Evolutionary conservation across 1,140 invertebrate species (phyloP), one percentile per base, ranked within the genome.

Genomic region (Drosophila subpulchrella): DNA sequence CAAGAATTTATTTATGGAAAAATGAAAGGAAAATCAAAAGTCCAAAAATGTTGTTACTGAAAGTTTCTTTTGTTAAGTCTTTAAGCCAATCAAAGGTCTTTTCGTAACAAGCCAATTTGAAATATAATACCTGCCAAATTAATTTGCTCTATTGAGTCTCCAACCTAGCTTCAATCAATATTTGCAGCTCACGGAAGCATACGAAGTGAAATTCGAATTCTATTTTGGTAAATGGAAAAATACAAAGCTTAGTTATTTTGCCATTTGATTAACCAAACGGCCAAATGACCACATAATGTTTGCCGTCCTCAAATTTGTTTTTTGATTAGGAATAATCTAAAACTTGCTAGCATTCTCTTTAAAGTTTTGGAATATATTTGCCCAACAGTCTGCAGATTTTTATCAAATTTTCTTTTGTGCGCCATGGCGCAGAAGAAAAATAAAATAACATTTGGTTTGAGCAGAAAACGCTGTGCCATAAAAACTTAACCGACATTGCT

Each of bases 401-500:
- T 82, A 78, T 82, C 76, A 82, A 82, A 61, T 61, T 65, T 78
- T 61, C 48, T 4, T 54, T 54, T 73, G 67, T 73, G 24, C 44
- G 77, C 10, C 58, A 36, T 56, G 74, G 71, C 62, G 66, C 56
- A 67, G 81, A 67, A 66, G 63, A 42, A 39, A 59, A 75, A 72
- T 63, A 46, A 56, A 63, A 78, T 65, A 50, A 66, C 67, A 68
- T 73, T 76, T 81, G 60, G 59, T 36, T 47, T 66, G 42, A 75
- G 41, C 20, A 51, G 41, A 66, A 66, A 61, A 55, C 17, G 46
- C n/a, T 57, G 65, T 30, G 34, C 38, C 66, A 71, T 70, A 71
- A 71, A 71, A 58, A 71, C 67, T 71, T 48, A 71, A 71, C 32
- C 65, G 67, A 78, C 79, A 81, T 68, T 34, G 65, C 60, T 36